phyloP scores from a whole-genome alignment of 2,888 invertebrate species.

The Cylloceria caligata region DNA sequence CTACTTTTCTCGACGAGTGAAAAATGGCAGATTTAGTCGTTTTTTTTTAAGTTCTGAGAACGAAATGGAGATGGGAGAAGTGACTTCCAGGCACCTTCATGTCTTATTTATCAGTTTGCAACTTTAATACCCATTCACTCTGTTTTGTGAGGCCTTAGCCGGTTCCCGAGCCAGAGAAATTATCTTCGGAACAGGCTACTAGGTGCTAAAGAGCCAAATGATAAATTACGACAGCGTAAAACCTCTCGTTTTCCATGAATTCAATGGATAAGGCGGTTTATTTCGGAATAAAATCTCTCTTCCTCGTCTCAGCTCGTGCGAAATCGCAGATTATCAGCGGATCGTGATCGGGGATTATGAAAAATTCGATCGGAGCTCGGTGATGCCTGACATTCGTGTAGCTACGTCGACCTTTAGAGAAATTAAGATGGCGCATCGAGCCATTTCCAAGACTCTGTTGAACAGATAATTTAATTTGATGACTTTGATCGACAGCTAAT shows the following conservation, averaged over 20 bases:
- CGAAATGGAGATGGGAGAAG: constrained; percentile 4
- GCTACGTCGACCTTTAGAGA: constrained; percentile 45
- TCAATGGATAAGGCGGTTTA: neutral
- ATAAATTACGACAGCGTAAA: constrained; percentile 18
- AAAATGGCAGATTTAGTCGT: constrained; percentile 10
- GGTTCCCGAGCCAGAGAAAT: constrained; percentile 36
- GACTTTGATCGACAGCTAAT: constrained; percentile 22
- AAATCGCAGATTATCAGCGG: constrained; percentile 42
- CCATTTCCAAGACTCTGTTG: constrained; percentile 10
- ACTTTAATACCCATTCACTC: neutral
- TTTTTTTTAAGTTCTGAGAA: constrained; percentile 1
- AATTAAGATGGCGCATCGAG: constrained; percentile 39
- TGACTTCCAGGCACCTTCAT: constrained; percentile 38
- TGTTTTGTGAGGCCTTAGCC: neutral
- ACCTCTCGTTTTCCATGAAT: neutral
- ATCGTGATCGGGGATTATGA: constrained; percentile 56
- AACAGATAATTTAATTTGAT: constrained; percentile 23
- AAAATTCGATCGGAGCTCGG: constrained; percentile 37
- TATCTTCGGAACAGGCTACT: neutral
- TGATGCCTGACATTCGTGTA: neutral
- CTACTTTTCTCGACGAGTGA: constrained; percentile 15
- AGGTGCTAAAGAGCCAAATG: constrained; percentile 12
- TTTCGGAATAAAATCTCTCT: constrained; percentile 25
- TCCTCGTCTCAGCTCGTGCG: constrained; percentile 14
- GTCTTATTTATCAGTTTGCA: constrained; percentile 52